Base-by-base conservation (phyloP, 1,140 invertebrate species). In the Andrena cerasifolii region DNA sequence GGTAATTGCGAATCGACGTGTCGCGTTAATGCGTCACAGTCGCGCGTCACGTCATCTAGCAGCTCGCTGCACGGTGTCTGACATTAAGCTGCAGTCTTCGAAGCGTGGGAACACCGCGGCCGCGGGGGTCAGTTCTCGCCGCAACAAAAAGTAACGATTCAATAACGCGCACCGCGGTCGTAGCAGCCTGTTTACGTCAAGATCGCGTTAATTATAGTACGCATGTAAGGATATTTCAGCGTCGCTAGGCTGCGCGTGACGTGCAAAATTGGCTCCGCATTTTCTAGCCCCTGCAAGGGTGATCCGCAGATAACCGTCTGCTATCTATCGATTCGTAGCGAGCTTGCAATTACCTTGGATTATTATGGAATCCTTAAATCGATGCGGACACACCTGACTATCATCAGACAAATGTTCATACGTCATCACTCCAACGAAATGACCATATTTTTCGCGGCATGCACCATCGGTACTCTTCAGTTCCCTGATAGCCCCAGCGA, bases 1-100 rank as follows among this genome's bases (percentile, higher is more conserved):
- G 85, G 79, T 86, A 87, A 88, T 87, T 85, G 83, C 83, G 84
- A 77, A 82, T 81, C 73, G 82, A 84, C 82, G 51, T 84, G 54
- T 80, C 67, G 56, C 73, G 82, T 80, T 84, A 80, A 78, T 72
- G 79, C 67, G 81, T 83, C 72, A 80, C 24, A 59, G 24, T 54
- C 70, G 47, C 63, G 67, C 63, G 67, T 73, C 68, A 74, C 63
- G 54, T n/a, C 36, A 67, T 70, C 58, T 26, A 73, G 16, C 45
- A 40, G 47, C 36, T 33, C 33, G 18, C 70, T 74, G 10, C 10
- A 40, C 36, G 45, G 24, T 21, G 51, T 65, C 67, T 58, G 63
- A 49, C 58, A 36, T 67, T 84, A 66, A 84, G 70, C 21, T 21
- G 47, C 53, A 14, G 62, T 65, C 71, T 72, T 71, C 63, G 66